Conservation (phyloP, 2,113 vertebrate species). For the Crotalus helleri region DNA sequence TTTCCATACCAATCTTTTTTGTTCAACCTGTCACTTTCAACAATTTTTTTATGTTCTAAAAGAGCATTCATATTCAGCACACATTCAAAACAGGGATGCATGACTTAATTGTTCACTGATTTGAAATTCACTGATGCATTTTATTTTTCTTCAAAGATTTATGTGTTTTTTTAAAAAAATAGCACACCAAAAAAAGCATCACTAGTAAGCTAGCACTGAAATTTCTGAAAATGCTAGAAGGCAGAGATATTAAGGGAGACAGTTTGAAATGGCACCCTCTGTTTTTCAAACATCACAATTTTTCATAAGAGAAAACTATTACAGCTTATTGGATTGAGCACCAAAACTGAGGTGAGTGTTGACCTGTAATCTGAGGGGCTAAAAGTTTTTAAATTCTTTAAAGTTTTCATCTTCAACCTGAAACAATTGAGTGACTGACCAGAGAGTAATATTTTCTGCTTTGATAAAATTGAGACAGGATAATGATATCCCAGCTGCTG, state of each 20-base stretch:
- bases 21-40: slow-evolving; percentile 66
- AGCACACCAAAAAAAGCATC: slow-evolving; percentile 71
- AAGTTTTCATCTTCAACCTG: slow-evolving; percentile 63
- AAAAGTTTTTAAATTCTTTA: slow-evolving; percentile 65
- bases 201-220: slow-evolving; percentile 77
- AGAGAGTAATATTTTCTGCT: slow-evolving; percentile 75
- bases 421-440: slow-evolving; percentile 64
- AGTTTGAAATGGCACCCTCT: slow-evolving; percentile 69
- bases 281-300: slow-evolving; percentile 62
- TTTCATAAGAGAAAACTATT: slow-evolving; percentile 66
- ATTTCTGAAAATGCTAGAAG: slow-evolving; percentile 72
- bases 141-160: slow-evolving; percentile 58
- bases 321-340: slow-evolving; percentile 68
- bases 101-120: slow-evolving; percentile 61
- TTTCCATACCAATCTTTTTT: slow-evolving; percentile 60
- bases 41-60: slow-evolving; percentile 55
- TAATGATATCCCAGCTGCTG: slow-evolving; percentile 61
- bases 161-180: slow-evolving; percentile 63
- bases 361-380: slow-evolving; percentile 69
- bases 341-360: slow-evolving; percentile 74
- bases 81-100: slow-evolving; percentile 73
- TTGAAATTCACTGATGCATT: slow-evolving; percentile 67
- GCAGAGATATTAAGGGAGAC: slow-evolving; percentile 72
- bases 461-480: slow-evolving; percentile 56
- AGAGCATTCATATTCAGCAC: slow-evolving; percentile 69